Base-by-base conservation (phyloP, 2,113 vertebrate species). In the Progne subis region DNA sequence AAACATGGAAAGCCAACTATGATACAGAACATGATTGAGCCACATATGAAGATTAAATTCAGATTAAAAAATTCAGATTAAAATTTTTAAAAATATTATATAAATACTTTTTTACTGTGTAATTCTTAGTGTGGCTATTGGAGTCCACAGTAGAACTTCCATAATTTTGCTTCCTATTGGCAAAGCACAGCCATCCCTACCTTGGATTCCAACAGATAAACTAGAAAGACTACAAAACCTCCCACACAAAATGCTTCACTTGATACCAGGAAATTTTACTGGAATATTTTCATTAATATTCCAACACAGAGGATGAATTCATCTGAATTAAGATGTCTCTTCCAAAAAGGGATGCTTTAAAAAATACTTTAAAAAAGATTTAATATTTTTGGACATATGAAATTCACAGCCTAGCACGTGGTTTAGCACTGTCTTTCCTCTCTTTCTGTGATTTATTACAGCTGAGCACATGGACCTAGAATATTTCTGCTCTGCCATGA, bases 401-500 rank as follows among this genome's bases (percentile, higher is more conserved):
- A 88, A 95, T 32, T 7, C n/a, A 14, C 31, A 87, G 50, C 23
- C 8, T 1, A 61, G 52, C 63, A 55, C 4, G 3, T 1, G 7
- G 15, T 26, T 32, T 20, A 61, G 52, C 25, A 64, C 31, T 43
- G 52, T 57, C 32, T 67, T 47, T 49, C 43, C 53, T 41, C 44
- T 44, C 53, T 81, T 41, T 12, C 49, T 59, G 39, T 94, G 86
- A 84, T 92, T 92, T 93, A 96, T 81, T 89, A 34, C 50, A 80
- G 34, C 83, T 63, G 81, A 85, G 70, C 23, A 41, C 19, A 61
- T 92, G 67, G 61, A 65, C 15, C 60, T 63, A 24, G 59, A 84
- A 63, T 86, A 61, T 85, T 94, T 52, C 71, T 88, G 63, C 44
- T 14, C 80, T 93, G 65, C 61, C 91, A 87, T 69, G 92, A 96